These are phyloP conservation scores for Dipus sagitta DNA, from an alignment of 2,797 vertebrate genomes.

Conservation along the genomic window DNA sequence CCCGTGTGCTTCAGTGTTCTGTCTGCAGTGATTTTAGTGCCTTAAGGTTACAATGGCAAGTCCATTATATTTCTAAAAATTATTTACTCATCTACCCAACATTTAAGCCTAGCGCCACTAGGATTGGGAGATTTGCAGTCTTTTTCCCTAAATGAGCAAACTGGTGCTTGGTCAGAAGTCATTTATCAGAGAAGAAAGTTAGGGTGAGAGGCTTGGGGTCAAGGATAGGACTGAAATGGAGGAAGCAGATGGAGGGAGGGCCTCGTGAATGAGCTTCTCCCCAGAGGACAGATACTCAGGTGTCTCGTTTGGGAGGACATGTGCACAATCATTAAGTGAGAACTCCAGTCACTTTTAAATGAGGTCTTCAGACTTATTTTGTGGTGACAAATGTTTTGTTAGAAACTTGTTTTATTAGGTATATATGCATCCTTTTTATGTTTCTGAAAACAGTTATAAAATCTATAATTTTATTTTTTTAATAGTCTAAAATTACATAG, in stretches of 20 bases:
- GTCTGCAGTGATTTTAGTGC: conserved; percentile 23
- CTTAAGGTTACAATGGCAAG: background rate
- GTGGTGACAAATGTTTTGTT: background rate
- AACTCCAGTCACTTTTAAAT: background rate
- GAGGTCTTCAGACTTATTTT: background rate
- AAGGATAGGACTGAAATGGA: background rate
- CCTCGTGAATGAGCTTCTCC: too few relatives aligned
- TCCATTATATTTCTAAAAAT: background rate
- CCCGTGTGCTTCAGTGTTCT: background rate
- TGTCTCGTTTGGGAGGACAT: background rate
- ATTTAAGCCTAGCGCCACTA: background rate
- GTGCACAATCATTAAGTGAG: background rate
- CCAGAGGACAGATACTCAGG: background rate
- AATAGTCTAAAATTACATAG: background rate
- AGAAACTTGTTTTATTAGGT: conserved; percentile 31
- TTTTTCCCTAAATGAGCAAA: background rate
- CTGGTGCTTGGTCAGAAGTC: background rate
- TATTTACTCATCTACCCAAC: background rate
- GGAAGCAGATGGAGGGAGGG: background rate
- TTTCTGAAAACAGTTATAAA: conserved; percentile 31
- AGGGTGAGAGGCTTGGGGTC: background rate
- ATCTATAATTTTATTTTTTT: too few relatives aligned
- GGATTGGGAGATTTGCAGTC: background rate
- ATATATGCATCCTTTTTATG: background rate
- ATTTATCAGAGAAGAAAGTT: background rate